A percentile compares a stretch with the other conserved stretches of the same genome.
Evolutionary conservation across 2,888 invertebrate species (phyloP).

Genomic region (Lacanobia oleracea): DNA sequence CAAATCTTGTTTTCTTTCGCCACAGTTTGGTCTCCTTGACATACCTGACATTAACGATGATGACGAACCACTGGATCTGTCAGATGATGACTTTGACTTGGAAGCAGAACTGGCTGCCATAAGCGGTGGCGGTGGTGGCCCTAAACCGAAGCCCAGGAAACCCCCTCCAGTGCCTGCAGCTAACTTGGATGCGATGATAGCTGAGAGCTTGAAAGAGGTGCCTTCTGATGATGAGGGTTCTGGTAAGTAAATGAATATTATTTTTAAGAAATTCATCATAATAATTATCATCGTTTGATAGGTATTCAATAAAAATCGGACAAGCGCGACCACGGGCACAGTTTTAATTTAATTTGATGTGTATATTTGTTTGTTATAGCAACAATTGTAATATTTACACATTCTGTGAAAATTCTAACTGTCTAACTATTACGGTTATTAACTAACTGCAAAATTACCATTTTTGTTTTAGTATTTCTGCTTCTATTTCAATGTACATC

Average conservation of each 20-base stretch:
- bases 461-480: too few species aligned
- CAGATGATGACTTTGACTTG: slow-evolving; percentile 94
- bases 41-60: slow-evolving; percentile 91
- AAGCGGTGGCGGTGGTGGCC: slow-evolving; percentile 82
- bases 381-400: too few species aligned
- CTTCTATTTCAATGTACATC: too few species aligned
- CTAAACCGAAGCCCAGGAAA: slow-evolving; percentile 75
- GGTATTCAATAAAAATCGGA: too few species aligned
- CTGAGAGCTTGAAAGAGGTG: slow-evolving; percentile 94
- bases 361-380: too few species aligned
- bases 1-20: slow-evolving; percentile 30
- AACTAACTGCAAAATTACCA: too few species aligned
- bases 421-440: too few species aligned
- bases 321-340: too few species aligned
- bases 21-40: slow-evolving; percentile 94
- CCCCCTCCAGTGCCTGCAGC: slow-evolving; percentile 86
- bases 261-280: too few species aligned
- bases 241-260: slow-evolving; percentile 65
- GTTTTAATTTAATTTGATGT: too few species aligned
- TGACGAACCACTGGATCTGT: slow-evolving; percentile 87
- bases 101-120: slow-evolving; percentile 96
- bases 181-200: slow-evolving; percentile 94
- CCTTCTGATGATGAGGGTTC: slow-evolving; percentile 94
- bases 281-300: too few species aligned
- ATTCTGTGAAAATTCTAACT: too few species aligned